A percentile compares a stretch with the other conserved stretches of the same genome.
phyloP scores from a whole-genome alignment of 2,888 invertebrate species.

The Volucella inanis region DNA sequence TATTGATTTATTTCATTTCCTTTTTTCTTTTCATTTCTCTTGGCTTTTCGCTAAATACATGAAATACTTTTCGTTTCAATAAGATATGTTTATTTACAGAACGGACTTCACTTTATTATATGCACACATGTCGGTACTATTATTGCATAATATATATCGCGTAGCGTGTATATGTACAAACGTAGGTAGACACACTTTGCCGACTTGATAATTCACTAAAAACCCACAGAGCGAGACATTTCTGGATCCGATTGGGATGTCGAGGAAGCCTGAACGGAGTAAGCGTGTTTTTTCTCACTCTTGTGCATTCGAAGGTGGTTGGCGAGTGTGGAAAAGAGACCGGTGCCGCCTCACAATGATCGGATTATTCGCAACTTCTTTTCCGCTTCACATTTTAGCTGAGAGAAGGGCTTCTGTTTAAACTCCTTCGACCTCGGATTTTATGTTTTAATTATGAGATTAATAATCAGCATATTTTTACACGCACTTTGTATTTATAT shows the following conservation, averaged over 20 bases:
- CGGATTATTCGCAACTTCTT: slow-evolving; percentile 45
- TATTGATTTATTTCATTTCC: slow-evolving; percentile 59
- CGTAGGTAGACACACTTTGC: slow-evolving; percentile 42
- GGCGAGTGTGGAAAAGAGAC: slow-evolving; percentile 51
- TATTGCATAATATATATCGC: slow-evolving; percentile 69
- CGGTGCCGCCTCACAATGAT: slow-evolving; percentile 22
- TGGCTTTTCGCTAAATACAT: slow-evolving; percentile 55
- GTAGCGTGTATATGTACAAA: slow-evolving; percentile 26
- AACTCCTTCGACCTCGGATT: not conserved
- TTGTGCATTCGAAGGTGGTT: slow-evolving; percentile 29
- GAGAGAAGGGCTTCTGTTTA: not conserved
- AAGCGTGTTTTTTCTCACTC: slow-evolving; percentile 45
- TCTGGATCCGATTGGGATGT: slow-evolving; percentile 41
- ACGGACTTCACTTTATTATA: slow-evolving; percentile 59
- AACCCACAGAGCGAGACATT: slow-evolving; percentile 70
- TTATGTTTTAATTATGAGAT: not conserved
- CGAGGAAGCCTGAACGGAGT: slow-evolving; percentile 27
- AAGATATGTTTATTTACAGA: slow-evolving; percentile 73
- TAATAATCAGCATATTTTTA: slow-evolving; percentile 22
- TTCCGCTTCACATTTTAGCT: slow-evolving; percentile 39
- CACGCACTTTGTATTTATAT: not conserved
- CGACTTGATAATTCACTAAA: slow-evolving; percentile 67
- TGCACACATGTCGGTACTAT: slow-evolving; percentile 52
- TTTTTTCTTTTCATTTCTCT: not conserved
- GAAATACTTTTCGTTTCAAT: slow-evolving; percentile 61